A percentile compares a stretch with the other conserved stretches of the same genome.
phyloP scores from a whole-genome alignment of 1,140 invertebrate genomes.

The Lordiphosa mommai region DNA sequence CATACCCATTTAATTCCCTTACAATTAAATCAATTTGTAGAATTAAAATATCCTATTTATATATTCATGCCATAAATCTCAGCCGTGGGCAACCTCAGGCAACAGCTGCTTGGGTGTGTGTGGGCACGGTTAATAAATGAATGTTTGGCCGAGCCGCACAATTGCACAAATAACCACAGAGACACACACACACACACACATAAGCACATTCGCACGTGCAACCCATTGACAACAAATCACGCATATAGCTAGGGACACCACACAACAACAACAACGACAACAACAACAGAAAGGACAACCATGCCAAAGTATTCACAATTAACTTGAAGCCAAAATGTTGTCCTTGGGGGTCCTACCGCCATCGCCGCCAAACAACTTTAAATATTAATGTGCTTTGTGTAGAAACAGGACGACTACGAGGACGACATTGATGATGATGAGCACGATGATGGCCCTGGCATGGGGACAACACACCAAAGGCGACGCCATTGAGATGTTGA shows the following conservation, averaged over 20 bases:
- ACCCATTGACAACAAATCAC: conserved; percentile 50
- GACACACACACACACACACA: neutral
- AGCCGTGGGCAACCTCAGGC: conserved; percentile 3
- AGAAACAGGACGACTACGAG: neutral
- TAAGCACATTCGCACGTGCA: conserved; percentile 21
- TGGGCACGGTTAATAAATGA: conserved; percentile 5
- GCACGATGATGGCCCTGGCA: neutral
- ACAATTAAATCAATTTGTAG: too few relatives aligned
- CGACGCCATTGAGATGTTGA: conserved; percentile 16
- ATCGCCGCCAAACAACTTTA: conserved; percentile 13
- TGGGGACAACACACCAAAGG: conserved; percentile 3
- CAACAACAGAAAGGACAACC: conserved; percentile 13
- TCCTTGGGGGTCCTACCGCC: neutral
- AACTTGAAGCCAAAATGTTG: conserved; percentile 44
- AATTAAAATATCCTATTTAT: conserved; percentile 7
- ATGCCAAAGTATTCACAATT: conserved; percentile 37
- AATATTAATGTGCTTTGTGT: conserved; percentile 17
- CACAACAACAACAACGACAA: conserved; percentile 16
- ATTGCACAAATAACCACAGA: conserved; percentile 5
- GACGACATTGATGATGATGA: neutral
- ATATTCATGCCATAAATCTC: conserved; percentile 7
- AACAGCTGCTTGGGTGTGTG: conserved; percentile 6
- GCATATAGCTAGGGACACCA: conserved; percentile 23
- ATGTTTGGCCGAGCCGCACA: conserved; percentile 1
- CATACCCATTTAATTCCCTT: too few relatives aligned